These are phyloP conservation scores for Sylvietta virens DNA, from an alignment of 2,113 vertebrate species.

Conservation along the genomic window DNA sequence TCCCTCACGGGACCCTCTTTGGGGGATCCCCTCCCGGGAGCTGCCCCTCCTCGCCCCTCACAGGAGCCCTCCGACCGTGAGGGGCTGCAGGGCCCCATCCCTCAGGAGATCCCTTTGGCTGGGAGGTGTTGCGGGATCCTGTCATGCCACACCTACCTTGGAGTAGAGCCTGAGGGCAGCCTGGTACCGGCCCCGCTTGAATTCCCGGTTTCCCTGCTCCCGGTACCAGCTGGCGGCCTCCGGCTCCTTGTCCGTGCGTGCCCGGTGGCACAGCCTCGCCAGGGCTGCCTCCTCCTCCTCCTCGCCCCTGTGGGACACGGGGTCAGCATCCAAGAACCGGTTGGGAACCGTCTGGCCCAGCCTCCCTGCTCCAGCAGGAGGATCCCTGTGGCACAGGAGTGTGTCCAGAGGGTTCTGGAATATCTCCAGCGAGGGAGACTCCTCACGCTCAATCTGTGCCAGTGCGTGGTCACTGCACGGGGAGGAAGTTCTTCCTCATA, in stretches of 20 bases:
- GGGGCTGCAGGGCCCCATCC: not conserved
- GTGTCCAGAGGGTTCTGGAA: not conserved
- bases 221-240: constrained; percentile 70
- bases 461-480: not conserved
- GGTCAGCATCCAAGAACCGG: not conserved
- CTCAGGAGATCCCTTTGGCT: not conserved
- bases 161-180: constrained; percentile 81
- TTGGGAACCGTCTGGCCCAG: not conserved
- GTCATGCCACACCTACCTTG: constrained; percentile 67
- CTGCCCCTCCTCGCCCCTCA: not conserved
- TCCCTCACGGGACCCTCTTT: not conserved
- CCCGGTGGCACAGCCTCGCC: constrained; percentile 51
- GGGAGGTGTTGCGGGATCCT: not conserved
- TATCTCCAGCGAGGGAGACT: not conserved
- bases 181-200: constrained; percentile 73
- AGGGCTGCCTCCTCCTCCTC: constrained; percentile 73
- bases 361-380: not conserved
- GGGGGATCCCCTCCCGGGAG: not conserved
- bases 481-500: not conserved
- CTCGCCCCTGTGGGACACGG: not conserved
- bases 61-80: not conserved
- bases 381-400: accelerated
- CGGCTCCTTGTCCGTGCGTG: constrained; percentile 70
- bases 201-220: constrained; percentile 83
- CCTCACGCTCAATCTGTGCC: not conserved